phyloP scores from a whole-genome alignment of 2,888 invertebrate species.

The Fabriciana adippe region DNA sequence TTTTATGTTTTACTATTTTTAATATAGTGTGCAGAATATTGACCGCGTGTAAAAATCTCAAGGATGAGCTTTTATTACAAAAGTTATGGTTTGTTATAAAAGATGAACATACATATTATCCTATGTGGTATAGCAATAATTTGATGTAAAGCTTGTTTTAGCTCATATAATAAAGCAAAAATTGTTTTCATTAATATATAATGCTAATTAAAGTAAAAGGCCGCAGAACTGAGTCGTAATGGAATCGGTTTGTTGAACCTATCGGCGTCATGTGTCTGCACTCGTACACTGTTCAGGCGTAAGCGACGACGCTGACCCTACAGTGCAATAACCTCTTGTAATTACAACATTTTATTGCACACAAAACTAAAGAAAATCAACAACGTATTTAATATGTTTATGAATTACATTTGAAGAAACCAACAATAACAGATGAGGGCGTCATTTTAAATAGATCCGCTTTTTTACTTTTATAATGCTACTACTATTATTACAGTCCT shows the following conservation, averaged over 20 bases:
- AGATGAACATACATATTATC: not conserved
- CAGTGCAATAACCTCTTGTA: conserved; percentile 79
- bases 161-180: not conserved
- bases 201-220: conserved; percentile 18
- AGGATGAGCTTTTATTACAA: conserved; percentile 35
- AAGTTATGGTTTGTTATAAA: conserved; percentile 16
- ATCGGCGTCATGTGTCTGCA: conserved; percentile 64
- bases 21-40: conserved; percentile 4
- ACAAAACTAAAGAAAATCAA: conserved; percentile 22
- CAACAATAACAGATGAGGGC: conserved; percentile 24
- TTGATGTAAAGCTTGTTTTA: not conserved
- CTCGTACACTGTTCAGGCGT: conserved; percentile 58
- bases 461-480: conserved; percentile 24
- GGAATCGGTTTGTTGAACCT: conserved; percentile 77
- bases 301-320: conserved; percentile 48
- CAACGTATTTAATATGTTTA: conserved; percentile 7
- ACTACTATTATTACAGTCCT: conserved; percentile 26
- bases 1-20: conserved; percentile 12
- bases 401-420: conserved; percentile 18
- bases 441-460: conserved; percentile 20
- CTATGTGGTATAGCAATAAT: conserved; percentile 2
- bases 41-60: conserved; percentile 6
- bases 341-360: conserved; percentile 72
- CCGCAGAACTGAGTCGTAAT: conserved; percentile 37
- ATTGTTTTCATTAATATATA: conserved; percentile 10